Evolutionary conservation across 2,888 invertebrate genomes (phyloP).

Genomic region (Volucella inanis): DNA sequence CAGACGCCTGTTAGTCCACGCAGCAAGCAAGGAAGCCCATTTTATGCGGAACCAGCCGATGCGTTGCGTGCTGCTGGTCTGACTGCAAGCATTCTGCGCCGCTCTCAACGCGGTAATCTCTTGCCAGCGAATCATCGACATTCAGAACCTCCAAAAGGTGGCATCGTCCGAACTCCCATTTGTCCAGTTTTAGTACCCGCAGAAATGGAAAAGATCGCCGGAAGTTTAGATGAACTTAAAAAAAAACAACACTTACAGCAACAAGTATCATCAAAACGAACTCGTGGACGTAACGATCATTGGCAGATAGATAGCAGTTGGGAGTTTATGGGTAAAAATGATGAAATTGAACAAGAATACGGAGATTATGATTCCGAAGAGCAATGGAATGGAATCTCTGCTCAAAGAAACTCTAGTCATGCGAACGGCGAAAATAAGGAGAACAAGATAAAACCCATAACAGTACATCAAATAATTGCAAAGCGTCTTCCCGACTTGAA

Average conservation of each 20-base stretch:
- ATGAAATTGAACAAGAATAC: conserved; percentile 77
- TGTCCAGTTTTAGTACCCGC: conserved; percentile 87
- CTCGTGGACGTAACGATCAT: conserved; percentile 84
- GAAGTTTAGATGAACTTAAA: conserved; percentile 82
- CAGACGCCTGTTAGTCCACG: conserved; percentile 79
- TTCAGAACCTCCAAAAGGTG: conserved; percentile 85
- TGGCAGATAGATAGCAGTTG: conserved; percentile 96
- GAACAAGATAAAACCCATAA: conserved; percentile 84
- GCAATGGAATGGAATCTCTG: conserved; percentile 78
- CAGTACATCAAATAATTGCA: conserved; percentile 91
- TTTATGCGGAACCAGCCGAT: conserved; percentile 95
- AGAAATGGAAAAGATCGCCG: conserved; percentile 82
- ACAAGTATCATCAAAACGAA: conserved; percentile 79
- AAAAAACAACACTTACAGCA: conserved; percentile 84
- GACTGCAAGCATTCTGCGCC: conserved; percentile 80
- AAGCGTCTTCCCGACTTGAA: conserved; percentile 84
- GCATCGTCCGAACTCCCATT: conserved; percentile 77
- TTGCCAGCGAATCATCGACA: conserved; percentile 85
- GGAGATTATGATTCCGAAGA: conserved; percentile 81
- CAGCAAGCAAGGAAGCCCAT: conserved; percentile 91
- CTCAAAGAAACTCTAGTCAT: conserved; percentile 76
- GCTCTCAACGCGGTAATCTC: conserved; percentile 80
- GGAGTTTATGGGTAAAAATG: conserved; percentile 91
- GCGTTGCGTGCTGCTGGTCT: conserved; percentile 85
- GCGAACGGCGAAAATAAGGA: conserved; percentile 78